Evolutionary conservation across 2,797 vertebrate genomes (phyloP).

Genomic region (Falco novaeseelandiae): DNA sequence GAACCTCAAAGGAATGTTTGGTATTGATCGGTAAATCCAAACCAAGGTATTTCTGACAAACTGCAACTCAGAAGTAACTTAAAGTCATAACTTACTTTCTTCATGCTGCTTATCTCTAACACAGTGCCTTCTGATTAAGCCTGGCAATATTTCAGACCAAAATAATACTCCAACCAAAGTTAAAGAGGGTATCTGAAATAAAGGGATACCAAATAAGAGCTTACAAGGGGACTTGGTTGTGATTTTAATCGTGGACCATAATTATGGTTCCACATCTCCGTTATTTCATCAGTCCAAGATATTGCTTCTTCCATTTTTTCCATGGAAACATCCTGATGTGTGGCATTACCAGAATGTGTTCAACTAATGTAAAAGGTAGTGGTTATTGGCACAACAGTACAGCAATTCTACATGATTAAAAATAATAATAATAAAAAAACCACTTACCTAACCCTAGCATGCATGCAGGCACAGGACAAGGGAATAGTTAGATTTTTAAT

Average conservation of each 20-base stretch:
- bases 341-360: not conserved
- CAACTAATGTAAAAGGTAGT: not conserved
- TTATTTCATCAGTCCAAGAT: not conserved
- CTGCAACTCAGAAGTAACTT: not conserved
- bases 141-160: not conserved
- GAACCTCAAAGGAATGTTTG: not conserved
- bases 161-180: not conserved
- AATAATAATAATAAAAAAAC: not conserved
- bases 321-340: not conserved
- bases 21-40: not conserved
- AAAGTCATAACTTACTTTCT: not conserved
- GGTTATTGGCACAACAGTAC: not conserved
- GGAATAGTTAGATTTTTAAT: slow-evolving; percentile 55
- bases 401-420: not conserved
- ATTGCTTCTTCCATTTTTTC: not conserved
- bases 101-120: not conserved
- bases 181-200: not conserved
- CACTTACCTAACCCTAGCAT: not conserved
- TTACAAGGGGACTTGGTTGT: not conserved
- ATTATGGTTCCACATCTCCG: not conserved
- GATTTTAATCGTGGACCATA: not conserved
- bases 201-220: not conserved
- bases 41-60: not conserved
- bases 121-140: not conserved
- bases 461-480: not conserved